A percentile compares a stretch with the other conserved stretches of the same genome.
Conservation (phyloP, 23 tunicate species). For the Corella eumyota region DNA sequence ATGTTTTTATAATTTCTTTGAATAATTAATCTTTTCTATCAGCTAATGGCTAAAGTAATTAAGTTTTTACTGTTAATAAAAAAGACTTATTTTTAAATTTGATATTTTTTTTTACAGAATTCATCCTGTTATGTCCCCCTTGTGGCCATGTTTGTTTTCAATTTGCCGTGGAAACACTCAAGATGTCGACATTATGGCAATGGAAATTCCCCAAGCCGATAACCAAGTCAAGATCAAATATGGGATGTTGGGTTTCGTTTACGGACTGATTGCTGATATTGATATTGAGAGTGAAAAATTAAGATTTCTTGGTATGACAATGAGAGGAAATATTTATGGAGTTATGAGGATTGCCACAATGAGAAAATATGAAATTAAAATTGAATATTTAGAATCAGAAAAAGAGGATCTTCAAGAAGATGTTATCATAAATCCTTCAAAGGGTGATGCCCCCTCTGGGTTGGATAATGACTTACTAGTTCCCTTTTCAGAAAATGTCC, state of each 20-base stretch:
- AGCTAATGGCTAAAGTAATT: no score
- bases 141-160: slow-evolving; percentile 29
- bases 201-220: slow-evolving; percentile 27
- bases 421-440: not conserved
- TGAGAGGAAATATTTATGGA: slow-evolving; percentile 47
- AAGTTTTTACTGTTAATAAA: not conserved
- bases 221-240: slow-evolving; percentile 11
- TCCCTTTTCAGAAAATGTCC: slow-evolving; percentile 11
- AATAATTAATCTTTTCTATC: no score
- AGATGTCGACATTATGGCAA: slow-evolving; percentile 36
- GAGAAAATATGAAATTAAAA: slow-evolving; percentile 34
- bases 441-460: not conserved
- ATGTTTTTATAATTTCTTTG: no score
- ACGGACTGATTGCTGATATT: slow-evolving; percentile 86
- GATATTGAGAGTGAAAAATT: slow-evolving; percentile 84
- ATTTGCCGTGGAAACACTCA: slow-evolving; percentile 48
- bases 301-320: slow-evolving; percentile 43
- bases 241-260: slow-evolving; percentile 36
- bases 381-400: slow-evolving; percentile 21
- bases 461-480: slow-evolving; percentile 11
- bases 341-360: slow-evolving; percentile 33
- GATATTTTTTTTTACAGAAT: slow-evolving; percentile 20
- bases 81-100: not conserved
- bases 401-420: not conserved
- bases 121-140: slow-evolving; percentile 10